Evolutionary conservation across 2,113 vertebrate genomes (phyloP).

Genomic region (Semicossyphus pulcher): DNA sequence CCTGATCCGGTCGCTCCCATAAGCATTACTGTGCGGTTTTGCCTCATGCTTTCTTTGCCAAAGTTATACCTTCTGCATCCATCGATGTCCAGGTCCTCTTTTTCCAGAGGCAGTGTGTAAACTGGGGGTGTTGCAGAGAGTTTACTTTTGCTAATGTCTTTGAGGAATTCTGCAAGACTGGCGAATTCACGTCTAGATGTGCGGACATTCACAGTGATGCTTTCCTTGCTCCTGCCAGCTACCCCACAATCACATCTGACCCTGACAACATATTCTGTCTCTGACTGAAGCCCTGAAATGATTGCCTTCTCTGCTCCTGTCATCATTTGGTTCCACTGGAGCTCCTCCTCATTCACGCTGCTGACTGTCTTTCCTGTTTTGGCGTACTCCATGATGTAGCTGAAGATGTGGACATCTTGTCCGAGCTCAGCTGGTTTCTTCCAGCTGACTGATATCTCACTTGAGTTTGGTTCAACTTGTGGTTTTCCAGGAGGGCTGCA

Average conservation of each 20-base stretch:
- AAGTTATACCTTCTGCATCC: conserved; percentile 11
- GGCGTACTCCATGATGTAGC: conserved; percentile 20
- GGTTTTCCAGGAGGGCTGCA: conserved; percentile 36
- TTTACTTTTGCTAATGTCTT: neutral
- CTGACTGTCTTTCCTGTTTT: neutral
- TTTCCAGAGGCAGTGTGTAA: conserved; percentile 28
- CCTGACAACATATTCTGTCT: conserved; percentile 46
- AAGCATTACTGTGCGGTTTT: conserved; percentile 34
- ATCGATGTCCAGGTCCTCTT: conserved; percentile 22
- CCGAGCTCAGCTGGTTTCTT: conserved; percentile 16
- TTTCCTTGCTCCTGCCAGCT: conserved; percentile 51
- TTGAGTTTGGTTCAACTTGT: neutral
- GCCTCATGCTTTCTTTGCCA: conserved; percentile 28
- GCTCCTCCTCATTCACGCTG: no score
- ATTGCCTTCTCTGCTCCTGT: neutral
- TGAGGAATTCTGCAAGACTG: neutral
- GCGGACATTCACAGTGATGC: conserved; percentile 7
- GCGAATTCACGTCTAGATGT: conserved; percentile 13
- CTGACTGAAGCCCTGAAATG: conserved; percentile 29
- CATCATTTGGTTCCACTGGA: conserved; percentile 8
- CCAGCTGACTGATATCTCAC: conserved; percentile 4
- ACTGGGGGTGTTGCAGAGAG: neutral
- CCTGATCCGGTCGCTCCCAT: conserved; percentile 30
- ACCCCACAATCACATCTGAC: conserved; percentile 59
- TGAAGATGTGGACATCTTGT: neutral